These are phyloP conservation scores for Montipora foliosa DNA, from an alignment of 64 coral and sea anemone genomes.

Conservation along the genomic window DNA sequence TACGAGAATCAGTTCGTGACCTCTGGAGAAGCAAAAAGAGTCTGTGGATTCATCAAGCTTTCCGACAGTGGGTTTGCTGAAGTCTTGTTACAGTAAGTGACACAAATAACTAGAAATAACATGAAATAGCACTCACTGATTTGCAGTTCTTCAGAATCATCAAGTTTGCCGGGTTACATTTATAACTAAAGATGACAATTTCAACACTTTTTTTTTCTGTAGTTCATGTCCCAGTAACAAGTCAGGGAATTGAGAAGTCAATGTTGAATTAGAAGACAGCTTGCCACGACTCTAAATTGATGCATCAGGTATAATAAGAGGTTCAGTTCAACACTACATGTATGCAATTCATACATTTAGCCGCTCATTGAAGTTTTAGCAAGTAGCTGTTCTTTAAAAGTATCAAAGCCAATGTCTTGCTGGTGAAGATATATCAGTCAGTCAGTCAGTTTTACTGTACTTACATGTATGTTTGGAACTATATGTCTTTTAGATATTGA, in stretches of 20 bases:
- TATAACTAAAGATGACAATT: neutral
- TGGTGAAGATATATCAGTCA: too few relatives aligned
- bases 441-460: too few relatives aligned
- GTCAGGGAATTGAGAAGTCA: neutral
- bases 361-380: neutral
- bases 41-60: neutral
- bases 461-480: too few relatives aligned
- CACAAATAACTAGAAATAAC: neutral
- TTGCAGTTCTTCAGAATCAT: too few relatives aligned
- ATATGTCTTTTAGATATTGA: too few relatives aligned
- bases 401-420: too few relatives aligned
- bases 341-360: neutral
- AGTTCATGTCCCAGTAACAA: neutral
- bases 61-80: slow-evolving; percentile 21
- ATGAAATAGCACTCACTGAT: too few relatives aligned
- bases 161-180: neutral
- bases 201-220: neutral
- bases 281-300: neutral
- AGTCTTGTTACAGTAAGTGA: slow-evolving; percentile 33
- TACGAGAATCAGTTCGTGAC: slow-evolving; percentile 22
- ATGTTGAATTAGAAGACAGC: neutral
- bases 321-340: neutral
- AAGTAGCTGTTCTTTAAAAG: too few relatives aligned
- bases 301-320: neutral
- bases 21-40: slow-evolving; percentile 9